Conservation (phyloP, 2,113 vertebrate genomes). For the Prunella himalayana region DNA sequence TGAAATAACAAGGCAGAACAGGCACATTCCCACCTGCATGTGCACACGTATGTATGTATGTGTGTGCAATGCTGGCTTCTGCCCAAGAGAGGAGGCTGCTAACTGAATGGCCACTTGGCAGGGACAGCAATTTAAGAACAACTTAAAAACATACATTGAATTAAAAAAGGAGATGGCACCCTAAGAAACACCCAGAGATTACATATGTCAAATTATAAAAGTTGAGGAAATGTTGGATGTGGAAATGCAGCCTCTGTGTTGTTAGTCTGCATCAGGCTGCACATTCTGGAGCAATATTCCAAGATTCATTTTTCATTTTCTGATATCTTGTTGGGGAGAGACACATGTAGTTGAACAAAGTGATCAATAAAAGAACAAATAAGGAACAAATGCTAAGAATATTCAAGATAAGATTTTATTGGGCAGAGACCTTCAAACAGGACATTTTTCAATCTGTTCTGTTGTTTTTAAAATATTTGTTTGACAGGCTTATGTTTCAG, state of each 20-base stretch:
- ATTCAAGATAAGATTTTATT: slow-evolving; percentile 20
- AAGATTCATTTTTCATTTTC: slow-evolving; percentile 18
- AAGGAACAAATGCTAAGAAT: neutral
- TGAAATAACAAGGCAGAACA: neutral
- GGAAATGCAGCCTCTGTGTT: fast-evolving
- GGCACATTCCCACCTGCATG: fast-evolving
- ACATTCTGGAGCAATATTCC: neutral
- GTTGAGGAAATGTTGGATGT: neutral
- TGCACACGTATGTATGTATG: neutral
- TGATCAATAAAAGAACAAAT: slow-evolving; percentile 31
- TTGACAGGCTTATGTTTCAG: neutral
- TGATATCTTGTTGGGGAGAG: neutral
- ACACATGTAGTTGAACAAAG: neutral
- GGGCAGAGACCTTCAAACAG: neutral
- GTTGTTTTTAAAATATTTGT: neutral
- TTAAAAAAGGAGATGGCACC: neutral
- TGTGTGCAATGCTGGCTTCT: neutral
- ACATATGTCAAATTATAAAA: neutral
- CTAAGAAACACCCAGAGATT: neutral
- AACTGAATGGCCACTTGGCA: neutral
- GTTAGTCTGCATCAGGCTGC: neutral
- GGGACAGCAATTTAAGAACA: neutral
- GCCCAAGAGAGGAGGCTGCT: neutral
- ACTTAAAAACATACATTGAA: neutral
- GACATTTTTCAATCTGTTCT: neutral